A percentile compares a stretch with the other conserved stretches of the same genome.
Evolutionary conservation across 2,888 invertebrate genomes (phyloP).

Genomic region (Meiosimyza platycephala): DNA sequence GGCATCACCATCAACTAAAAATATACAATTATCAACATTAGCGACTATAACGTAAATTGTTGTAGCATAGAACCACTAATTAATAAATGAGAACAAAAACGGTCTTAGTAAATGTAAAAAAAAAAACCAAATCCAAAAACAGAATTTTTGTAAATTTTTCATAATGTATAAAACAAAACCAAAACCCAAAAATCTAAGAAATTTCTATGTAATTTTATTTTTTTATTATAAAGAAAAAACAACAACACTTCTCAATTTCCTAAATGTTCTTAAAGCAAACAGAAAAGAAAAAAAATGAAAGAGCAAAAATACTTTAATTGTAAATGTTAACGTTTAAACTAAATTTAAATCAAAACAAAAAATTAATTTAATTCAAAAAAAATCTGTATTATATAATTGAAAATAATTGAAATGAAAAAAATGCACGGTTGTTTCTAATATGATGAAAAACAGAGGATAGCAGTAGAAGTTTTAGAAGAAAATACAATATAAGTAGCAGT

Average conservation of each 20-base stretch:
- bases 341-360: constrained; percentile 20
- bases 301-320: background rate
- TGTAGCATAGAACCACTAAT: constrained; percentile 8
- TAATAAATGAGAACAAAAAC: constrained; percentile 23
- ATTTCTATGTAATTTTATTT: constrained; percentile 20
- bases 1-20: constrained; percentile 64
- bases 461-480: background rate
- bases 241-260: constrained; percentile 8
- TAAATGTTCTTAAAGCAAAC: background rate
- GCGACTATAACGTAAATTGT: constrained; percentile 59
- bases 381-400: constrained; percentile 31
- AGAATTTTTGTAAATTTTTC: constrained; percentile 43
- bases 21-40: constrained; percentile 62
- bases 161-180: constrained; percentile 38
- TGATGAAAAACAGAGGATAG: constrained; percentile 22
- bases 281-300: background rate
- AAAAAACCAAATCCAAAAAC: constrained; percentile 35
- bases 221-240: constrained; percentile 3
- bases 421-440: constrained; percentile 49
- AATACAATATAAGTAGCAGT: background rate
- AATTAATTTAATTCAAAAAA: background rate
- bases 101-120: constrained; percentile 32
- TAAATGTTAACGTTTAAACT: constrained; percentile 1
- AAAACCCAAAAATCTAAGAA: constrained; percentile 27
- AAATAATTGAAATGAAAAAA: constrained; percentile 44